Evolutionary conservation across 2,113 vertebrate species (phyloP).

Genomic region (Vombatus ursinus): DNA sequence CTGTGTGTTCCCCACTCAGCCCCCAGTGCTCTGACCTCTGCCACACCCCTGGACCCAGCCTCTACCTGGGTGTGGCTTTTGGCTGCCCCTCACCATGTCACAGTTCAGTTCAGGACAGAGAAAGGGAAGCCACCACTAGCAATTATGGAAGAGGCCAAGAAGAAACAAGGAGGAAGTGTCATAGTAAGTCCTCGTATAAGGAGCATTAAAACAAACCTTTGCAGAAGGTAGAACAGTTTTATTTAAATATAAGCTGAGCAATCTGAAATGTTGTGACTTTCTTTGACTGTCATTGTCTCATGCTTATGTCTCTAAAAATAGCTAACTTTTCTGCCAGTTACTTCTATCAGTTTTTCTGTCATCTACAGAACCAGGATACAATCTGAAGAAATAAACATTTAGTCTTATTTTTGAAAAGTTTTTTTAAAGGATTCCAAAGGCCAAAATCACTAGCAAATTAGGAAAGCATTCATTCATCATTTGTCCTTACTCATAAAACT

Average conservation of each 20-base stretch:
- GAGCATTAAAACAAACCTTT: neutral
- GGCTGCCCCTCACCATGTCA: no score
- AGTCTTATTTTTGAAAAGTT: conserved; percentile 21
- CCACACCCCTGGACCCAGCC: no score
- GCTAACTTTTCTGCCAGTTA: neutral
- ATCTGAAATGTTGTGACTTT: neutral
- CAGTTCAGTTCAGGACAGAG: no score
- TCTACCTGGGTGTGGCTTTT: no score
- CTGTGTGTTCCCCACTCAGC: no score
- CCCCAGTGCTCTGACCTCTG: no score
- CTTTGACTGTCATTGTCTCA: neutral
- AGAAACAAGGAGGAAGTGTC: no score
- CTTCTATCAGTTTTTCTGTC: neutral
- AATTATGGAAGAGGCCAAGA: no score
- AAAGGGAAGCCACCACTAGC: no score
- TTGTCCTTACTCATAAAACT: neutral
- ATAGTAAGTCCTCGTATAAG: neutral
- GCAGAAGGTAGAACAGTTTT: neutral
- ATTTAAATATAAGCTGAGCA: conserved; percentile 25
- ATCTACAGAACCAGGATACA: neutral
- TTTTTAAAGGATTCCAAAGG: neutral
- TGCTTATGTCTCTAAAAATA: neutral
- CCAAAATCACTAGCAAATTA: conserved; percentile 39
- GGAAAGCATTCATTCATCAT: conserved; percentile 5
- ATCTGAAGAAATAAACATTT: conserved; percentile 34